phyloP scores from a whole-genome alignment of 2,797 vertebrate genomes.

The Ispidina picta region DNA sequence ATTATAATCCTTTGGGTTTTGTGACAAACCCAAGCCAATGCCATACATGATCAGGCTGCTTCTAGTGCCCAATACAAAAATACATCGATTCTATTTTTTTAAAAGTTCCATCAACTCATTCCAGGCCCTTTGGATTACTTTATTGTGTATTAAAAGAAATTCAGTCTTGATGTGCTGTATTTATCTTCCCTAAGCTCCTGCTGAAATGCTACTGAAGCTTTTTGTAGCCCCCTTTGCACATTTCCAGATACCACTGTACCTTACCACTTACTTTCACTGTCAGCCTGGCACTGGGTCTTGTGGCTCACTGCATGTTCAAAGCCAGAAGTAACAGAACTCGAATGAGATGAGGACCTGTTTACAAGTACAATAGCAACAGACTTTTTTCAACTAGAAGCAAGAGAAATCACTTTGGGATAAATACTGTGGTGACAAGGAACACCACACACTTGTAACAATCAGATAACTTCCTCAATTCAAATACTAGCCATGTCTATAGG shows the following conservation, averaged over 20 bases:
- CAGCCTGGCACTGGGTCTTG: rapidly evolving
- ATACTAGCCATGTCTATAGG: background rate
- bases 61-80: background rate
- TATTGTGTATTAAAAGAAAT: background rate
- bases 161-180: too few relatives aligned
- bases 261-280: background rate
- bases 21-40: background rate
- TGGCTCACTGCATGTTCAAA: background rate
- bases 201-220: background rate
- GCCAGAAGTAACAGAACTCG: background rate
- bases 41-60: background rate
- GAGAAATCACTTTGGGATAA: background rate
- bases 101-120: background rate
- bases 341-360: background rate
- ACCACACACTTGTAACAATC: background rate
- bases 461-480: background rate
- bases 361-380: background rate
- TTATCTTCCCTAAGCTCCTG: background rate
- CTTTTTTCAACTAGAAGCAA: background rate
- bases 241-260: background rate
- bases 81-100: background rate
- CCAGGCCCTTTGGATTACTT: background rate
- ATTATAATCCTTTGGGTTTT: background rate
- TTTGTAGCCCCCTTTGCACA: background rate
- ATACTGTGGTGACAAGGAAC: background rate